Conservation (phyloP, 2,797 vertebrate species). For the Serranus cabrilla region DNA sequence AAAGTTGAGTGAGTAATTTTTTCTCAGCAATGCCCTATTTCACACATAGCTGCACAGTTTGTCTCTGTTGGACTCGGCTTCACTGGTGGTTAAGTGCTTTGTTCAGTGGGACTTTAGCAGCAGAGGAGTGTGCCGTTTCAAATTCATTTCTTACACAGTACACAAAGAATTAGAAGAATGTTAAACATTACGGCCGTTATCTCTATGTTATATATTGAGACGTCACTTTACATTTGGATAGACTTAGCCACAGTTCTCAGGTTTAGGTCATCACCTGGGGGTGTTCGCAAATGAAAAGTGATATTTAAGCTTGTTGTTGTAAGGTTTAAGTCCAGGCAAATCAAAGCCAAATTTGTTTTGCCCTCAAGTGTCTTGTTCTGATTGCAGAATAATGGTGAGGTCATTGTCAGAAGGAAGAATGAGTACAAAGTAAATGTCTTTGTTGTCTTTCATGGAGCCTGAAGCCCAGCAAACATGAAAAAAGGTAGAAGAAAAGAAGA, state of each 20-base stretch:
- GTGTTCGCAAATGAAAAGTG: slow-evolving; percentile 27
- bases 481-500: slow-evolving; percentile 50
- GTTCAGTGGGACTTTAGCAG: slow-evolving; percentile 11
- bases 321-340: slow-evolving; percentile 56
- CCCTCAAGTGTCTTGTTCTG: slow-evolving; percentile 65
- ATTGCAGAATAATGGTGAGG: slow-evolving; percentile 65
- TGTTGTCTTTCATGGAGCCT: slow-evolving; percentile 66
- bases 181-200: slow-evolving; percentile 43
- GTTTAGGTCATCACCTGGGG: slow-evolving; percentile 51
- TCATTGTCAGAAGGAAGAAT: slow-evolving; percentile 63
- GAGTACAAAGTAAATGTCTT: slow-evolving; percentile 55
- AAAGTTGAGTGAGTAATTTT: slow-evolving; percentile 45
- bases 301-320: slow-evolving; percentile 37
- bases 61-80: slow-evolving; percentile 10
- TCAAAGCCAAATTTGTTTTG: slow-evolving; percentile 75
- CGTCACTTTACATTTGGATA: slow-evolving; percentile 42
- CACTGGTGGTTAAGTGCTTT: slow-evolving; percentile 27
- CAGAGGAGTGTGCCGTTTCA: slow-evolving; percentile 23
- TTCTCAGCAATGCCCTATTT: slow-evolving; percentile 39
- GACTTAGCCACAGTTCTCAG: slow-evolving; percentile 31
- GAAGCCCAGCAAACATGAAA: slow-evolving; percentile 57
- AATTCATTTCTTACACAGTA: slow-evolving; percentile 36
- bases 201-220: slow-evolving; percentile 29
- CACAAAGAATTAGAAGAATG: slow-evolving; percentile 59
- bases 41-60: slow-evolving; percentile 52